These are phyloP conservation scores for Nautilus pompilius DNA, from an alignment of 1,140 invertebrate species.

Conservation along the genomic window DNA sequence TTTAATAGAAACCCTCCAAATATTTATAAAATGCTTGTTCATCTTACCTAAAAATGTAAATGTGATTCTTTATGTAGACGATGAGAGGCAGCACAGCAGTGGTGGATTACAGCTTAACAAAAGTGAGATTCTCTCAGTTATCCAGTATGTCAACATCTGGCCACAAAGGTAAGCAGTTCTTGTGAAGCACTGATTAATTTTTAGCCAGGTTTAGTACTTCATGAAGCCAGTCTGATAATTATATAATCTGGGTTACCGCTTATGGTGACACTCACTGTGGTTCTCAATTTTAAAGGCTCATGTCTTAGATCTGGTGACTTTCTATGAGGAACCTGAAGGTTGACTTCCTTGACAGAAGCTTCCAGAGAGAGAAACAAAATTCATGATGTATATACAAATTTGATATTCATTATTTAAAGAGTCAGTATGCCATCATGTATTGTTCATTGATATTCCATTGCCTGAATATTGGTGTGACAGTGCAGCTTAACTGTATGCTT, in stretches of 20 bases:
- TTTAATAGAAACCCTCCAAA: background rate
- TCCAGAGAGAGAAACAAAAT: no score
- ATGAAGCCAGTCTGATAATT: constrained; percentile 1
- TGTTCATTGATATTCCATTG: background rate
- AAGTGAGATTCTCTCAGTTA: constrained; percentile 66
- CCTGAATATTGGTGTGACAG: background rate
- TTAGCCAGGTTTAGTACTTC: background rate
- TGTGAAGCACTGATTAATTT: constrained; percentile 1
- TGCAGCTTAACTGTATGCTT: background rate
- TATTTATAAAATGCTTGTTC: background rate
- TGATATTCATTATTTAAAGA: background rate
- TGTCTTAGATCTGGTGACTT: background rate
- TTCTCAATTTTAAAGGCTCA: background rate
- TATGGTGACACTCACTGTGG: no score
- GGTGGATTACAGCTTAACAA: constrained; percentile 47
- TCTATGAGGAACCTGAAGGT: constrained; percentile 1
- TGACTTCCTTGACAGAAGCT: background rate
- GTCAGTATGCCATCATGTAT: background rate
- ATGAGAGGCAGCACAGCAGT: constrained; percentile 41
- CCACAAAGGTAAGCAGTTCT: constrained; percentile 64
- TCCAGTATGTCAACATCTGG: constrained; percentile 69
- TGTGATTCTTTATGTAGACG: constrained; percentile 42
- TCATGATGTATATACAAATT: background rate
- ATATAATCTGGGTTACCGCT: constrained; percentile 1
- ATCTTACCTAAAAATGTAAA: background rate